phyloP scores from a whole-genome alignment of 2,888 invertebrate genomes.

The Osedax frankpressi region DNA sequence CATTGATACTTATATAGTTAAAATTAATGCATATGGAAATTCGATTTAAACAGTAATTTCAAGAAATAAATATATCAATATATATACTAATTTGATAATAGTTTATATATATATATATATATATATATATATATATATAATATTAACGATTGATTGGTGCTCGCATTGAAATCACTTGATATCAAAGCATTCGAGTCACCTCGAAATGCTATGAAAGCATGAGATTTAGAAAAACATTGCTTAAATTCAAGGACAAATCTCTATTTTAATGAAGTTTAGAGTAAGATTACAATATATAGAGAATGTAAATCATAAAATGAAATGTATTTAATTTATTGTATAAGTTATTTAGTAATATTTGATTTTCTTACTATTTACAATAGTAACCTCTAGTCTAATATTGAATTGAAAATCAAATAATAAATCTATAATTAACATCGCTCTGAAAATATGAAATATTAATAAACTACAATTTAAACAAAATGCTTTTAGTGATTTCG shows the following conservation, averaged over 20 bases:
- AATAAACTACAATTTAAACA: neutral
- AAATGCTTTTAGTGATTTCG: too few relatives aligned
- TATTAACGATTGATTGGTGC: neutral
- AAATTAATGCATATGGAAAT: too few relatives aligned
- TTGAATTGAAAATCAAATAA: slow-evolving; percentile 27
- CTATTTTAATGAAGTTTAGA: neutral
- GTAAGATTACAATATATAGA: neutral
- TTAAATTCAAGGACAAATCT: slow-evolving; percentile 25
- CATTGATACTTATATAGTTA: too few relatives aligned
- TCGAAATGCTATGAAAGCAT: slow-evolving; percentile 18
- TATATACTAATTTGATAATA: too few relatives aligned
- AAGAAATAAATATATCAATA: too few relatives aligned
- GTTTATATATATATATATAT: too few relatives aligned
- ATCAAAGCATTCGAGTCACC: neutral
- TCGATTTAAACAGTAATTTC: too few relatives aligned
- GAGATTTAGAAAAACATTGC: slow-evolving; percentile 26
- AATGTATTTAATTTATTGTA: neutral
- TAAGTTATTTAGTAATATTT: neutral
- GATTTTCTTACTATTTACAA: neutral
- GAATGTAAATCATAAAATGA: neutral
- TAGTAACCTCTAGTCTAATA: slow-evolving; percentile 21
- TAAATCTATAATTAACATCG: slow-evolving; percentile 24
- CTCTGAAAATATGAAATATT: slow-evolving; percentile 11
- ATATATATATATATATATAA: too few relatives aligned
- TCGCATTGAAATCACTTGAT: neutral